phyloP scores from a whole-genome alignment of 2,888 invertebrate species.

The Timandra comae region DNA sequence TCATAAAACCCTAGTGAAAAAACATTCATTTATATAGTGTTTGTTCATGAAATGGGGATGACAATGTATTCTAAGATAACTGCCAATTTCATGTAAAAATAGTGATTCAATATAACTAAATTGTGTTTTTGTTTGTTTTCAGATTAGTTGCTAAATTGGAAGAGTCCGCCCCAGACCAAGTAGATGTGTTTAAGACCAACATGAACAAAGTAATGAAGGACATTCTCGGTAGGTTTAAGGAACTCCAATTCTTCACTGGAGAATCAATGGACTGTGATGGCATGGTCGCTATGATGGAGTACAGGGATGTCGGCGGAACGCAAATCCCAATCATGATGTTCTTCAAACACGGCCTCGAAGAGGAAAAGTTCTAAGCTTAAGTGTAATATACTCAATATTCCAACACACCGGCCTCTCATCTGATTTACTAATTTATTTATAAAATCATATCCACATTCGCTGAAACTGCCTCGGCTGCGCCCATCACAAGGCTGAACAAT shows the following conservation, averaged over 20 bases:
- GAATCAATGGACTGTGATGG: constrained; percentile 96
- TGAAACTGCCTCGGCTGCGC: constrained; percentile 60
- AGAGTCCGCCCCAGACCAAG: constrained; percentile 88
- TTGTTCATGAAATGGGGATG: constrained; percentile 65
- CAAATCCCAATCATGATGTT: constrained; percentile 94
- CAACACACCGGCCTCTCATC: constrained; percentile 48
- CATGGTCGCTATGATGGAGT: constrained; percentile 95
- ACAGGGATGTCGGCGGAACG: constrained; percentile 90
- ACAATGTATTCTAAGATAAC: constrained; percentile 27
- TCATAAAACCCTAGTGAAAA: constrained; percentile 61
- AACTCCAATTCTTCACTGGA: constrained; percentile 93
- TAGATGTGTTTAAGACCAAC: constrained; percentile 92
- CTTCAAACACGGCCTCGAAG: constrained; percentile 96
- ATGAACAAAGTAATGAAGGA: constrained; percentile 97
- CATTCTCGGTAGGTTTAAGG: constrained; percentile 92
- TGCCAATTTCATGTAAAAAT: constrained; percentile 37
- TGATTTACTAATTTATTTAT: constrained; percentile 68
- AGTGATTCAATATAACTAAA: constrained; percentile 22
- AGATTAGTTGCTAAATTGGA: constrained; percentile 88
- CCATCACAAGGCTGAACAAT: constrained; percentile 72
- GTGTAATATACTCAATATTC: constrained; percentile 54
- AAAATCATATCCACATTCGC: constrained; percentile 59
- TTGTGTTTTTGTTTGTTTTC: constrained; percentile 33
- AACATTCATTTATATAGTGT: constrained; percentile 60
- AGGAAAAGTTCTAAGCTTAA: constrained; percentile 91